Percentiles rank a stretch among this genome's conserved stretches.
These are phyloP conservation scores for Mastomys coucha DNA, from an alignment of 2,113 vertebrate species.

Conservation along the genomic window DNA sequence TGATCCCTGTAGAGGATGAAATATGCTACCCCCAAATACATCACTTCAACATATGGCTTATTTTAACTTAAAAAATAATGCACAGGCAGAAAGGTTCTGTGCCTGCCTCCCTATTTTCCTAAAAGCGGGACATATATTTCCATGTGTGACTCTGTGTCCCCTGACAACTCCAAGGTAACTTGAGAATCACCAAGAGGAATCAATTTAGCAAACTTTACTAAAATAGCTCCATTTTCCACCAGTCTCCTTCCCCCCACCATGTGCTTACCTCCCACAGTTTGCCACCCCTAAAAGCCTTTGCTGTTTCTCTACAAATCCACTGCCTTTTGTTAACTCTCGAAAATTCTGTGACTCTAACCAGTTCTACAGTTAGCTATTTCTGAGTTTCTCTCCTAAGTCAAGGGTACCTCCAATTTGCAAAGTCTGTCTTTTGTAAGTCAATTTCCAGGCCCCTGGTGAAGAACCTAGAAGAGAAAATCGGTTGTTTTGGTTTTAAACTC, in stretches of 20 bases:
- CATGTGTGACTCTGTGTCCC: neutral
- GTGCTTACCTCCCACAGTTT: neutral
- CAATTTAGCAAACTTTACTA: neutral
- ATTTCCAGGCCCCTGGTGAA: neutral
- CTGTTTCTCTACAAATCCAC: neutral
- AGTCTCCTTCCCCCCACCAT: neutral
- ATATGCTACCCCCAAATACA: neutral
- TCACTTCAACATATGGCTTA: neutral
- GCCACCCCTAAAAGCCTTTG: neutral
- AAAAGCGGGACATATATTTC: conserved; percentile 7
- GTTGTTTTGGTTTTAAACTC: neutral
- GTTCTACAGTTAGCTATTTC: neutral
- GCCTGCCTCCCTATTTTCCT: neutral
- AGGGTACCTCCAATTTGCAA: neutral
- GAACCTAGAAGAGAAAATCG: neutral
- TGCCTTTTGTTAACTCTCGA: neutral
- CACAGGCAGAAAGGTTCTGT: neutral
- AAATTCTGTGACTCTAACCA: neutral
- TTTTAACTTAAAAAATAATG: neutral
- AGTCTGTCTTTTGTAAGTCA: neutral
- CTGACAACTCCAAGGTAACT: neutral
- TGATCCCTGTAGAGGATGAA: neutral
- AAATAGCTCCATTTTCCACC: neutral
- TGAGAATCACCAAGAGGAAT: neutral
- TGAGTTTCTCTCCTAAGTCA: neutral